Percentiles rank a stretch among this genome's conserved stretches.
Evolutionary conservation across 2,888 invertebrate species (phyloP).

Genomic region (Saturnia pavonia): DNA sequence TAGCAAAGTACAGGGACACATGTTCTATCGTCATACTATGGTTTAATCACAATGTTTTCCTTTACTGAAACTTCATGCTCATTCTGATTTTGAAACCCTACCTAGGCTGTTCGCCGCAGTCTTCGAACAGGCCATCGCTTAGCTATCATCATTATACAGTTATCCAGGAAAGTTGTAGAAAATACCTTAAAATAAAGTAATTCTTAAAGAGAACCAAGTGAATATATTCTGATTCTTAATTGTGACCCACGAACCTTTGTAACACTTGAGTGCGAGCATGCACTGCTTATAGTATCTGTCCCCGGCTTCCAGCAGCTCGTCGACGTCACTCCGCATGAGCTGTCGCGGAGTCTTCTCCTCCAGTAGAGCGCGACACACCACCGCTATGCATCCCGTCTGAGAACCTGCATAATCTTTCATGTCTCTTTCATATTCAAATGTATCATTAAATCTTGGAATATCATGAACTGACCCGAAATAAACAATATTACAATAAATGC

Average conservation of each 20-base stretch:
- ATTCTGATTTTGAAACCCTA: too few relatives aligned
- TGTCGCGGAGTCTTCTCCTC: constrained; percentile 59
- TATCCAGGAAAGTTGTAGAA: too few relatives aligned
- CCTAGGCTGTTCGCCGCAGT: too few relatives aligned
- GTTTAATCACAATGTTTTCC: too few relatives aligned
- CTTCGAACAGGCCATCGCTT: too few relatives aligned
- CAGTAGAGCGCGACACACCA: constrained; percentile 58
- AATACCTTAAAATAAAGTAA: too few relatives aligned
- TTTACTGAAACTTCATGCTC: too few relatives aligned
- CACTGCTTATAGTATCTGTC: constrained; percentile 66
- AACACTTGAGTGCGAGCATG: constrained; percentile 63
- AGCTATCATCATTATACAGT: too few relatives aligned
- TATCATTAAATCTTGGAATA: too few relatives aligned
- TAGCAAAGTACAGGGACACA: background rate
- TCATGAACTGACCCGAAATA: background rate
- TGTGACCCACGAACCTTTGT: constrained; percentile 57
- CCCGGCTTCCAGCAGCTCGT: constrained; percentile 60
- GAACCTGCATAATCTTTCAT: constrained; percentile 45
- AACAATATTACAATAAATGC: background rate
- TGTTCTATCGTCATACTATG: too few relatives aligned
- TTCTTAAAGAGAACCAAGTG: too few relatives aligned
- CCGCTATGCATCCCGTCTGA: constrained; percentile 71
- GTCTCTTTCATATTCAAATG: background rate
- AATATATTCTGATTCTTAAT: too few relatives aligned
- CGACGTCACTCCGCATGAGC: constrained; percentile 53